Evolutionary conservation across 2,797 vertebrate genomes (phyloP), one percentile per base, ranked within the genome.

Genomic region (Botia almorhae): DNA sequence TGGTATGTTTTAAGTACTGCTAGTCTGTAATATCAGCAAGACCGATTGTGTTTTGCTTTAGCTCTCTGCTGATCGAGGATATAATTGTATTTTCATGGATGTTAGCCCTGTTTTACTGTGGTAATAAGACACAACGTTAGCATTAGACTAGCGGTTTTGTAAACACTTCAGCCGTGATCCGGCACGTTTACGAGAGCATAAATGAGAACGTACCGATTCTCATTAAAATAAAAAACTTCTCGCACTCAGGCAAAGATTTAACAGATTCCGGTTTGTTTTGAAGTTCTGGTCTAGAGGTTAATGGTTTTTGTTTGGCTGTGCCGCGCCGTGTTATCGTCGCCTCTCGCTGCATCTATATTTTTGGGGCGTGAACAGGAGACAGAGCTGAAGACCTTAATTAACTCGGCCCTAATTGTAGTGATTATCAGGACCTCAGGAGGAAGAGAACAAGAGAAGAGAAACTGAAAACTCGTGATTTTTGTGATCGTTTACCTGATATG

Each of bases 371-470:
- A 73, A 69, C 69, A 64, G 76, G 68, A 74, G 81, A 78, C 58
- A 55, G 76, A 56, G 36, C 74, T 74, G 74, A 82, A 74, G 74
- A 73, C 77, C 78, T 77, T 70, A 80, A 82, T 81, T 81, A 80
- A 67, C 74, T 68, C 19, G 13, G 14, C 51, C 80, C 56, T 74
- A 78, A 70, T 60, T 60, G 74, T 63, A 71, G 74, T 74, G 48
- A 74, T 81, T 67, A 70, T 83, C 53, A 48, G 56, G 13, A 53
- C 61, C 36, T 19, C 61, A 63, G 77, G 65, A 83, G 29, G 17
- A 76, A 48, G 17, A 23, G 39, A 19, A 17, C 19, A 19, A 7
- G 60, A 56, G 76, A n/a, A 74, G 64, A 74, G 76, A 61, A 74
- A 50, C 76, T 23, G 17, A 71, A 69, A 79, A 48, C 77, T 69